Base-by-base conservation (phyloP, 2,797 vertebrate genomes). In the Coregonus ussuriensis region DNA sequence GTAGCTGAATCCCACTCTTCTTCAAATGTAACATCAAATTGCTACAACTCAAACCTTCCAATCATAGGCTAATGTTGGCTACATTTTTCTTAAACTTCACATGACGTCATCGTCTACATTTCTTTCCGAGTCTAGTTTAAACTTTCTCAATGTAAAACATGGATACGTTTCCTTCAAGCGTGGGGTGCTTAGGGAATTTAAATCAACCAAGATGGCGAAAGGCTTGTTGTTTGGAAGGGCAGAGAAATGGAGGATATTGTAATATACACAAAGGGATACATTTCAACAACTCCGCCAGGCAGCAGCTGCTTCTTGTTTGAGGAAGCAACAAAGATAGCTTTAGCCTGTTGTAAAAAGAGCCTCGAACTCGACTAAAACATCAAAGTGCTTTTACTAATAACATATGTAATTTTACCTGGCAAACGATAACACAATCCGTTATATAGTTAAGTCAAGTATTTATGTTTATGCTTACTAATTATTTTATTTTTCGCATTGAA, bases 221-320 rank as follows among this genome's bases (percentile, higher is more conserved):
- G 96, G 93, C 96, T 98, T 97, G 98, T 99, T 98, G 97, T 98
- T 98, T 96, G 88, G 91, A 89, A 96, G 96, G 96, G 95, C 95
- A 95, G 94, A 95, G 95, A 98, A 97, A 99, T 99, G 98, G 98
- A 99, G 97, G 97, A 98, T 98, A 99, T 98, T 97, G 96, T 97
- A 96, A 98, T 98, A 97, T 96, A 98, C 97, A 99, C 98, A 98
- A 99, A 98, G 97, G 96, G 96, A 97, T 95, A 96, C 92, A 97
- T 97, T 96, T 96, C 95, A 95, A 93, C 95, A 95, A 95, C 94
- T 95, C 96, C 88, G 94, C 94, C 94, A 81, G 88, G 88, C 95
- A 81, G 95, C 96, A 94, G 96, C 95, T 92, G 95, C 94, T 87
- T 86, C 93, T 86, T 92, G 73, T 94, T 93, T 88, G 93, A 95